Base-by-base conservation (phyloP, 2,113 vertebrate species). In the Gasterosteus aculeatus region DNA sequence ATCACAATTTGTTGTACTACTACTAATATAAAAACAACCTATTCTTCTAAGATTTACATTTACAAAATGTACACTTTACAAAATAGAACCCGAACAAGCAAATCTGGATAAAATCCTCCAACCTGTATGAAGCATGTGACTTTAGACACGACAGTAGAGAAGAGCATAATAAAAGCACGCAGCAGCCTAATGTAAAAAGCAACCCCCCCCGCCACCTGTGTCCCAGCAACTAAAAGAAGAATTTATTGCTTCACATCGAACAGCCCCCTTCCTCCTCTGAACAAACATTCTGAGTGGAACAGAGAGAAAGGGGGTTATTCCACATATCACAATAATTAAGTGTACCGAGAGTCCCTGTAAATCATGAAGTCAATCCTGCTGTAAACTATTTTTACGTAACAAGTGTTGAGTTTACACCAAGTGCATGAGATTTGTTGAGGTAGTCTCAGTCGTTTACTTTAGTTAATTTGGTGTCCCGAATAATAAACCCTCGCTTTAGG, bases 371-470 rank as follows among this genome's bases (percentile, higher is more conserved):
- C 35, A 38, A 38, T 38, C 4, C 35, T 5, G 35, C 35, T 38
- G 35, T 51, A 68, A 44, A 82, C 82, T 71, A 64, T 11, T 71
- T 31, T 85, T 87, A 79, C 56, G 78, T 67, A 89, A 90, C 41
- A 56, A 29, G 49, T 71, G 59, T 56, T 69, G 49, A 51, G 26
- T 39, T 75, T 60, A 77, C 14, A 31, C n/a, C 64, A 54, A 68
- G 33, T 42, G 63, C 42, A 75, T 44, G 47, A 35, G 38, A 69
- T 19, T 64, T 61, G 47, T 7, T 29, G 29, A 46, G 19, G 8
- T 29, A 11, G 53, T 47, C 67, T 4, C 3, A 51, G 33, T 18
- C 41, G 15, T 42, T 69, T 39, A 70, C 18, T 54, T 64, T 10
- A 26, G 38, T 53, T 3, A 19, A 38, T 75, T 31, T 42, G 53